Base-by-base conservation (phyloP, 2,113 vertebrate species). In the Peromyscus leucopus region DNA sequence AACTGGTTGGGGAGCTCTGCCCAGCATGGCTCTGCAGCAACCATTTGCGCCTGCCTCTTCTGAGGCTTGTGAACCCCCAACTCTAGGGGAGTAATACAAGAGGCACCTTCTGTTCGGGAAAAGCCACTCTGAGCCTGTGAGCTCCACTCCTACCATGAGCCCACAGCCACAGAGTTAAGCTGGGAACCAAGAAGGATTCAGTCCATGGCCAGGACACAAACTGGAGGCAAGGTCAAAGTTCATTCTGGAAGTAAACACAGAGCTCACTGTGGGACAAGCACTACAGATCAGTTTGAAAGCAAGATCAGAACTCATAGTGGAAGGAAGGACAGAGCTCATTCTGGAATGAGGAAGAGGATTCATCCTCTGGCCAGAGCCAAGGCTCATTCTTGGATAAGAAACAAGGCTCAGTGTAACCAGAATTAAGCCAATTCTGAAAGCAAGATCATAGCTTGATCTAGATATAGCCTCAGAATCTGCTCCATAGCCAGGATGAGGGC, bases 1-100 rank as follows among this genome's bases (percentile, higher is more conserved):
- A 98, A 72, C 61, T 0, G 16, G 26, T 87, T 95, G 63, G 83
- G 75, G 95, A 97, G 89, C 89, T 57, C 59, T 12, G 39, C 89
- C 76, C 24, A 79, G 95, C 85, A 51, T 85, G 67, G 80, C 57
- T 97, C 72, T 74, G 61, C 42, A 51, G 11, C 67, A 88, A 2
- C 71, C 79, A 86, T 94, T 51, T 65, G 55, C 78, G 57, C 21
- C 82, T 93, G 78, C 5, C 0, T 21, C 67, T 92, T 84, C 79
- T n/a, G 12, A 71, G 7, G 16, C 16, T 85, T 89, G 48, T 63
- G 92, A 94, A 90, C 93, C 65, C 96, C 24, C 7, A 36, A 10
- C 26, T 3, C 28, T 16, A 13, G 0, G 61, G 84, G 9, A 9
- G 10, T 0, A 0, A 51, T 4, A 46, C 0, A 0, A 86, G 13